phyloP scores from a whole-genome alignment of 2,888 invertebrate species.

The Lasioglossum marginatum region DNA sequence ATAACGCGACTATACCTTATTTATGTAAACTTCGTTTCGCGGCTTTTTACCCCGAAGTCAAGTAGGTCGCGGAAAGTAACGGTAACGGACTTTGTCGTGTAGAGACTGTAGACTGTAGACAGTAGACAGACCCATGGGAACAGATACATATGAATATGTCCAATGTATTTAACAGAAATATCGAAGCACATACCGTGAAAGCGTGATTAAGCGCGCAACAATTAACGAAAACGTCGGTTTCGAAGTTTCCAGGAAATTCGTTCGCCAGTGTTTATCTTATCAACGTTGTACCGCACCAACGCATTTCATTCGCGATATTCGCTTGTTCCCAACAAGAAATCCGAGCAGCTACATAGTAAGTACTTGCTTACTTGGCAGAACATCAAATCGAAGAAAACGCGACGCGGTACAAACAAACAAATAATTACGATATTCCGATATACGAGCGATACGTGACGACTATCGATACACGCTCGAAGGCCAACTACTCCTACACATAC shows the following conservation, averaged over 20 bases:
- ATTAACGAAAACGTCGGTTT: conserved; percentile 15
- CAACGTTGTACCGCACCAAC: background rate
- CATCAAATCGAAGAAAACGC: background rate
- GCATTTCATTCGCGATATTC: conserved; percentile 17
- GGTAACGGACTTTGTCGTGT: background rate
- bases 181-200: background rate
- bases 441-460: background rate
- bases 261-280: conserved; percentile 9
- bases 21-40: background rate
- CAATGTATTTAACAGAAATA: background rate
- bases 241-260: background rate
- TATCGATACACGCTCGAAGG: conserved; percentile 48
- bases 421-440: background rate
- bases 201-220: background rate
- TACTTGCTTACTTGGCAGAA: background rate
- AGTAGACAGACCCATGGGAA: background rate
- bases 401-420: background rate
- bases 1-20: background rate
- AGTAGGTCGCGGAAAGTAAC: background rate
- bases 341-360: background rate
- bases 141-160: background rate
- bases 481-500: conserved; percentile 37
- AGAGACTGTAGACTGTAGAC: background rate
- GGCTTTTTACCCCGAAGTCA: background rate
- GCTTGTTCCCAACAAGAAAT: background rate